Percentiles rank a stretch among this genome's conserved stretches.
Evolutionary conservation across 1,140 invertebrate genomes (phyloP).

Genomic region (Nomia melanderi): DNA sequence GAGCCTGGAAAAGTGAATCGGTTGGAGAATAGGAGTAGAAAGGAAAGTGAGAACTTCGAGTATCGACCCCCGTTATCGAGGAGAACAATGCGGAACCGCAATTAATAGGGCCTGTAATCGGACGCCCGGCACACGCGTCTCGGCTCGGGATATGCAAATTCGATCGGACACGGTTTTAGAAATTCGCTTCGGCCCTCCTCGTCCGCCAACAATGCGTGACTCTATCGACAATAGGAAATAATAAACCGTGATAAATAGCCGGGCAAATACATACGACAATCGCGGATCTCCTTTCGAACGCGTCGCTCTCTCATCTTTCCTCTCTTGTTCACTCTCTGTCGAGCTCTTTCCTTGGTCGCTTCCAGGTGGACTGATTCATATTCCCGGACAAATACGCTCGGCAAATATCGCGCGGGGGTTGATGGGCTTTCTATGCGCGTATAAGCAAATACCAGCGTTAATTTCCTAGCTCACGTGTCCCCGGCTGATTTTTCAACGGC

Average conservation of each 20-base stretch:
- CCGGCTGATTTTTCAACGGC: neutral
- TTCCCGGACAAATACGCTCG: constrained; percentile 73
- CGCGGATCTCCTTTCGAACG: constrained; percentile 50
- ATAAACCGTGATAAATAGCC: constrained; percentile 82
- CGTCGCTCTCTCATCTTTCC: constrained; percentile 3
- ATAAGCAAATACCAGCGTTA: constrained; percentile 58
- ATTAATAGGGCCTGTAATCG: constrained; percentile 75
- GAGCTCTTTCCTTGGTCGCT: constrained; percentile 19
- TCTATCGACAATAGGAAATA: constrained; percentile 79
- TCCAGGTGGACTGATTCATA: constrained; percentile 74
- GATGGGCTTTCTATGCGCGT: constrained; percentile 23
- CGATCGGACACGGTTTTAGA: constrained; percentile 80
- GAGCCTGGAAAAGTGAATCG: neutral
- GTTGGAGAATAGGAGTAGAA: neutral
- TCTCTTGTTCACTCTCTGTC: constrained; percentile 3
- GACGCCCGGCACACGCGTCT: constrained; percentile 64
- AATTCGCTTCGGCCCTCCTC: constrained; percentile 76
- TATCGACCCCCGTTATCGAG: constrained; percentile 13
- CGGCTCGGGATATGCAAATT: constrained; percentile 78
- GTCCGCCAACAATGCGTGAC: constrained; percentile 75
- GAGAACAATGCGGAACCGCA: constrained; percentile 61
- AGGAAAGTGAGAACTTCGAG: neutral
- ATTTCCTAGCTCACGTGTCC: constrained; percentile 44
- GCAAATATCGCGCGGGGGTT: constrained; percentile 64
- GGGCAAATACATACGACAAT: constrained; percentile 78